Evolutionary conservation across 2,113 vertebrate genomes (phyloP).

Genomic region (Crotalus horridus): DNA sequence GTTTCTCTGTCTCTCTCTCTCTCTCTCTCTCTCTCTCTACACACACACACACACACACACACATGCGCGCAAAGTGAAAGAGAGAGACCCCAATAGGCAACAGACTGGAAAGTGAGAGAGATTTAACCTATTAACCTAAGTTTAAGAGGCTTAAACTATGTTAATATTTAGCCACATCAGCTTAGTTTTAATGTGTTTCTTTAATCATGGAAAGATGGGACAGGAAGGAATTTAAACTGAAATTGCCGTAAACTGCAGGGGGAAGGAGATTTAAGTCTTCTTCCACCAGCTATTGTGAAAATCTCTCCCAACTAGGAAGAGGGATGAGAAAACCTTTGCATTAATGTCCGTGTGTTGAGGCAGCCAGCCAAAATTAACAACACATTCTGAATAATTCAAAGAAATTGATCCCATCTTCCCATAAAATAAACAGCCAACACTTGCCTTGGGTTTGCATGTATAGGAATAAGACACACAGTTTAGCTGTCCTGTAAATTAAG

Average conservation of each 20-base stretch:
- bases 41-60: too few species aligned
- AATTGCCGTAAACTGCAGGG: neutral
- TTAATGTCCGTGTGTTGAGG: neutral
- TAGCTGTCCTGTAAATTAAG: neutral
- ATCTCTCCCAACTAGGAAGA: neutral
- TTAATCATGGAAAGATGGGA: neutral
- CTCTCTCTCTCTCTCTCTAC: too few species aligned
- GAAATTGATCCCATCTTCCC: neutral
- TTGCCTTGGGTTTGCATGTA: neutral
- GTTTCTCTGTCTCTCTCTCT: too few species aligned
- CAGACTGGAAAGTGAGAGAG: neutral
- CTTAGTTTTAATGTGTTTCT: neutral
- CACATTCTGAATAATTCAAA: neutral
- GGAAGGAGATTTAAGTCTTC: neutral
- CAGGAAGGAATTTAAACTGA: neutral
- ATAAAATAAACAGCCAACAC: neutral
- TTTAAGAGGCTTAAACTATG: neutral
- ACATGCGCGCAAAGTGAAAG: neutral
- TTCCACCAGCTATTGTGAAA: neutral
- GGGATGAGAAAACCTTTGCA: neutral
- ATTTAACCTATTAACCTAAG: neutral
- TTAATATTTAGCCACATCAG: neutral
- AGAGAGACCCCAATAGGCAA: neutral
- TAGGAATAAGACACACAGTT: neutral
- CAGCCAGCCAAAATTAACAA: neutral